phyloP scores from a whole-genome alignment of 2,113 vertebrate genomes.

The Elachura formosa region DNA sequence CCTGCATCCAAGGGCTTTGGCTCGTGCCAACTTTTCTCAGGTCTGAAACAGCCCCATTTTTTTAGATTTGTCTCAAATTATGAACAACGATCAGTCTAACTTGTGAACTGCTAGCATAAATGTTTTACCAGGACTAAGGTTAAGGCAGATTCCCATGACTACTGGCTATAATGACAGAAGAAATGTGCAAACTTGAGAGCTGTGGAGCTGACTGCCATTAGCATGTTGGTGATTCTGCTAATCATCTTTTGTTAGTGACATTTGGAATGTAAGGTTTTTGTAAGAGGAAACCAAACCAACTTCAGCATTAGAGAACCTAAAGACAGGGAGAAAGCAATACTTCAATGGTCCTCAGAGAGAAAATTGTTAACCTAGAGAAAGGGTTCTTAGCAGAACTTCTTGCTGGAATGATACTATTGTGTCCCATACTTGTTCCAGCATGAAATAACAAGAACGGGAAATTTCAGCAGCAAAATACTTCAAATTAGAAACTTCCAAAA shows the following conservation, averaged over 20 bases:
- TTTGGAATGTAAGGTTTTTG: neutral
- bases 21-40: no score
- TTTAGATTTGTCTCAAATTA: neutral
- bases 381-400: neutral
- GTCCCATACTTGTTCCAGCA: neutral
- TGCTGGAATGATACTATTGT: neutral
- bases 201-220: neutral
- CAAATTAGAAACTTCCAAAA: neutral
- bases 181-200: neutral
- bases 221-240: neutral
- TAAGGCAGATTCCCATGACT: neutral
- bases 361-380: neutral
- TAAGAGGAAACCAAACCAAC: neutral
- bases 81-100: neutral
- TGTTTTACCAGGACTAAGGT: neutral
- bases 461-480: neutral
- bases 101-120: neutral
- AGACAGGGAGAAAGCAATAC: neutral
- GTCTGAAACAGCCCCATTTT: neutral
- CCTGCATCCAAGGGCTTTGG: neutral
- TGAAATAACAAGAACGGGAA: neutral
- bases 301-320: neutral
- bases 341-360: neutral
- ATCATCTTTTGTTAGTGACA: neutral
- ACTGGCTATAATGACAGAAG: neutral